Evolutionary conservation across 2,888 invertebrate genomes (phyloP).

Genomic region (Ectemnius continuus): DNA sequence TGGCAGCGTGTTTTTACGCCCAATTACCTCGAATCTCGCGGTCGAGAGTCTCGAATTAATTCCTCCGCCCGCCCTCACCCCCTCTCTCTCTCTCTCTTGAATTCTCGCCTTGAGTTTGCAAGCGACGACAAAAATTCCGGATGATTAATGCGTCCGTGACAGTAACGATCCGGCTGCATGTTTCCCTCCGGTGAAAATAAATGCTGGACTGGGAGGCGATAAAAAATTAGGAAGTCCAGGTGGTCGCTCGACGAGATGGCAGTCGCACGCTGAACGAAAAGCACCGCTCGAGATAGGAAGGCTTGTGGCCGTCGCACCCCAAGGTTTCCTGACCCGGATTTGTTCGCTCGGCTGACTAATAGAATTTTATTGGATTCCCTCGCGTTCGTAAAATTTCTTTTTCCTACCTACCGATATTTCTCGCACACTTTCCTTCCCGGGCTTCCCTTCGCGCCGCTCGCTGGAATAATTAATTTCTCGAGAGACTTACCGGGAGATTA

Average conservation of each 20-base stretch:
- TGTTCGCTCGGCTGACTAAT: slow-evolving; percentile 35
- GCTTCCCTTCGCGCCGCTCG: not conserved
- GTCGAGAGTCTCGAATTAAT: slow-evolving; percentile 17
- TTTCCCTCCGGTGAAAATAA: too few relatives aligned
- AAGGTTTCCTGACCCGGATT: slow-evolving; percentile 38
- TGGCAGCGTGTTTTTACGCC: slow-evolving; percentile 25
- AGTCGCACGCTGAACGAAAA: not conserved
- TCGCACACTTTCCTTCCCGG: not conserved
- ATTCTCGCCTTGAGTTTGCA: too few relatives aligned
- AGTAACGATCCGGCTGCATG: too few relatives aligned
- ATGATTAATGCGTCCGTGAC: too few relatives aligned
- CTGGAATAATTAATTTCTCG: too few relatives aligned
- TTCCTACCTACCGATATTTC: not conserved
- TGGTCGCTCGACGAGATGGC: too few relatives aligned
- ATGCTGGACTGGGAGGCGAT: too few relatives aligned
- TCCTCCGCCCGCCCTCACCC: too few relatives aligned
- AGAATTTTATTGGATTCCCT: slow-evolving; percentile 45
- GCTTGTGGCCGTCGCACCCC: slow-evolving; percentile 8
- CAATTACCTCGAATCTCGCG: not conserved
- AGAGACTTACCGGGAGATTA: too few relatives aligned
- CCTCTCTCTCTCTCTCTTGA: too few relatives aligned
- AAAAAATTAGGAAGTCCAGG: too few relatives aligned
- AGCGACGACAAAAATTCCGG: too few relatives aligned
- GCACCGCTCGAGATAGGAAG: not conserved
- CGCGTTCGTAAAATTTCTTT: slow-evolving; percentile 20